Percentiles rank a stretch among this genome's conserved stretches.
These are phyloP conservation scores for Drosophila koepferae DNA, from an alignment of 2,888 invertebrate species.

Conservation along the genomic window DNA sequence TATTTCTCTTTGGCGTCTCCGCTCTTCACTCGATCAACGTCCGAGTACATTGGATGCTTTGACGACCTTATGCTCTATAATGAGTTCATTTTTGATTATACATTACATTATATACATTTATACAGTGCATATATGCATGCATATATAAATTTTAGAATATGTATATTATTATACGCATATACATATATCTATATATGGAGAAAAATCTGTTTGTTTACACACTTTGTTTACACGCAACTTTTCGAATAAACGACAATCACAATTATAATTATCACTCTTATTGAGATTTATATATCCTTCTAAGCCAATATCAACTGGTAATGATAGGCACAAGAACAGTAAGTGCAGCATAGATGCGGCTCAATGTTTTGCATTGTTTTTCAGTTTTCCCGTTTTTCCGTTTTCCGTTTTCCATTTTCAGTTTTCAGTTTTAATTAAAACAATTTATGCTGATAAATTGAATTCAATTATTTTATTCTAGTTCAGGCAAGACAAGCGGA, in stretches of 20 bases:
- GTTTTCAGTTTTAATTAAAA: conserved; percentile 63
- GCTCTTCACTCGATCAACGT: no score
- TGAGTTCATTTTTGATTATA: no score
- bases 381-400: conserved; percentile 34
- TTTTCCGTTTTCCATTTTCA: conserved; percentile 33
- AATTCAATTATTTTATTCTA: conserved; percentile 65
- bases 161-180: background rate
- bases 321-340: background rate
- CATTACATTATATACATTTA: background rate
- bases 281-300: no score
- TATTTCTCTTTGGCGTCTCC: background rate
- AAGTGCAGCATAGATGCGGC: background rate
- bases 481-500: background rate
- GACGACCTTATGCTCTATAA: background rate
- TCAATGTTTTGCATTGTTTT: conserved; percentile 11
- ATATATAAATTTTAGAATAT: no score
- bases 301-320: background rate
- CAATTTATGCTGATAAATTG: conserved; percentile 71
- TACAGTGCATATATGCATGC: no score
- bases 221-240: background rate
- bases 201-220: background rate
- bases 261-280: no score
- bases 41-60: background rate
- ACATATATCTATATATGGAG: background rate
- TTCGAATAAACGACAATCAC: background rate